Base-by-base conservation (phyloP, 2,888 invertebrate genomes). In the Hirtodrosophila histrioides region DNA sequence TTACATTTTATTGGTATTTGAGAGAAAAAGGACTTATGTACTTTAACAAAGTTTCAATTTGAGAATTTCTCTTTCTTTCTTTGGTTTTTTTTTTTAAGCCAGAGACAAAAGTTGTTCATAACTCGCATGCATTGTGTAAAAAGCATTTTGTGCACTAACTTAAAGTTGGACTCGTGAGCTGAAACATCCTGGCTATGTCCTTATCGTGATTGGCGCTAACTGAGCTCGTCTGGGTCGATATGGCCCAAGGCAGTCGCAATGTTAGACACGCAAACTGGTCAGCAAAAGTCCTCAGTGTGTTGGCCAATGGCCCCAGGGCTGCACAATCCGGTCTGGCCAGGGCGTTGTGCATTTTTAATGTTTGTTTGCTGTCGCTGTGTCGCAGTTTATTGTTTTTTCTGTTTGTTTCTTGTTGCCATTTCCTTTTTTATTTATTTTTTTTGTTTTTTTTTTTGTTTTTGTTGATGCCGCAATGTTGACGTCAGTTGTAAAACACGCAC, bases 331-430 rank as follows among this genome's bases (percentile, higher is more conserved):
- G 43, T 51, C 66, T 49, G 57, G 51, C 37, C 58, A 43, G 77
- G 62, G 76, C 67, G 79, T 70, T 63, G 75, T 69, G 76, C 58
- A 71, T 73, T 80, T 78, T 80, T 69, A 73, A 75, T 82, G 76
- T 69, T 84, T 80, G 66, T 86, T 86, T 86, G 78, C 78, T 58
- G 75, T 84, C 78, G 82, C 78, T 70, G 69, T 84, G 87, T 84
- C 81, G 61, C 75, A 72, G 77, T 68, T 70, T 70, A 75, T 78
- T 78, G 58, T 58, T 65, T 61, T 58, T 55, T 40, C 35, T 29
- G 31, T n/a, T 7, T 11, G 23, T 39, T n/a, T 53, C 4, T 60
- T 29, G 9, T 44, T 11, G 43, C 17, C 17, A 17, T 17, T 17
- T 17, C 2, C 17, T 17, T 17, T 17, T n/a, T 11, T n/a, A 12